Conservation (phyloP, 2,113 vertebrate genomes). For the Nothoprocta perdicaria region DNA sequence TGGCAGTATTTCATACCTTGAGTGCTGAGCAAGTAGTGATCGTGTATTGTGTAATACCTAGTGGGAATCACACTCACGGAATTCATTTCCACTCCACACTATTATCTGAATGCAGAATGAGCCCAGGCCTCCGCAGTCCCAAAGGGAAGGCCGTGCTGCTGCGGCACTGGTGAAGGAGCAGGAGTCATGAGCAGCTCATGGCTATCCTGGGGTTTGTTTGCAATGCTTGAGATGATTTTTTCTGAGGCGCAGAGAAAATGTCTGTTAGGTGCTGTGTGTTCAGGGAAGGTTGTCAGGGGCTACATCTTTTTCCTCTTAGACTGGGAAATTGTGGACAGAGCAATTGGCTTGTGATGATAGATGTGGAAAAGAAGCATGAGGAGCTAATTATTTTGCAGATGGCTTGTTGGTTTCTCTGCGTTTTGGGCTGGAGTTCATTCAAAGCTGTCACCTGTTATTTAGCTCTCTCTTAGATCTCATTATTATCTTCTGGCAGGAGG, state of each 20-base stretch:
- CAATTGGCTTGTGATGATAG: neutral
- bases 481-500: too few relatives aligned
- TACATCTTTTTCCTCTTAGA: neutral
- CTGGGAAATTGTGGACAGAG: neutral
- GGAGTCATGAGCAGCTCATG: neutral
- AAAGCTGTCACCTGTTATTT: neutral
- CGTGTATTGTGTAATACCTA: neutral
- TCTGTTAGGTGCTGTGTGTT: neutral
- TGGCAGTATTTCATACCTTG: neutral
- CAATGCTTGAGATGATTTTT: neutral
- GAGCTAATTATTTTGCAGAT: neutral
- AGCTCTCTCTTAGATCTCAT: neutral
- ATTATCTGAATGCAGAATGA: neutral
- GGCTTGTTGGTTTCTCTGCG: neutral
- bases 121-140: neutral
- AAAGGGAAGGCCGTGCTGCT: neutral
- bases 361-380: neutral
- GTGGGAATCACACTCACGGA: neutral
- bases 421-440: neutral
- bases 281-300: neutral
- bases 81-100: neutral
- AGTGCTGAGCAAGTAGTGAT: neutral
- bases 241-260: neutral
- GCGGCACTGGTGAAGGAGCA: rapidly evolving
- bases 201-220: neutral